Base-by-base conservation (phyloP, 2,113 vertebrate species). In the Trematomus loennbergii region DNA sequence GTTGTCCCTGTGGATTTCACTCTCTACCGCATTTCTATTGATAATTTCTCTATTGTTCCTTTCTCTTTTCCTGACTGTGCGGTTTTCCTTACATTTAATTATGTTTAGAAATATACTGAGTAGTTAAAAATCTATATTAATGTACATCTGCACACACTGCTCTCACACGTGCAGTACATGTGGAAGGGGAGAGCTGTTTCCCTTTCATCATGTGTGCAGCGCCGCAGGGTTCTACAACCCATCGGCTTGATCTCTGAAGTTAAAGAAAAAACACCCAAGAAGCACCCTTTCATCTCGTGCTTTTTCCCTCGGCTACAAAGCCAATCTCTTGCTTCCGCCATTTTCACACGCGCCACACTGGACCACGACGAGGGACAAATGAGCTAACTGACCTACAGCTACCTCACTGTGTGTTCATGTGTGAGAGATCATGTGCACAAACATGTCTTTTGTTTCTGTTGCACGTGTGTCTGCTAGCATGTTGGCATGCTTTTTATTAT, bases 181-280 rank as follows among this genome's bases (percentile, higher is more conserved):
- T 83, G 82, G 62, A 89, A 85, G 79, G 73, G 43, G 64, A 59
- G 55, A 10, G 70, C 71, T 67, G 75, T 79, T 88, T 85, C 79
- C 70, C 88, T 95, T 93, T 93, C 88, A 94, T 93, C 93, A 91
- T 87, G 81, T 76, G 61, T 86, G 78, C 79, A 67, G 78, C 54
- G 81, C 93, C 75, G 82, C 85, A 86, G 90, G 92, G 84, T 91
- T 90, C 87, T 84, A 85, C 87, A 92, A 88, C 83, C 78, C 89
- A 88, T 90, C 78, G 77, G 87, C 86, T 93, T 93, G 89, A 93
- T 94, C 92, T 92, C 81, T 89, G 83, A 83, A 89, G 88, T 91
- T 82, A 72, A 80, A 83, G 81, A 72, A 86, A 53, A 20, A 65
- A 82, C 72, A 86, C 60, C 77, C 81, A 45, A 64, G 80, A 45